phyloP scores from a whole-genome alignment of 2,888 invertebrate genomes.

The Acrocyrtus sp. region DNA sequence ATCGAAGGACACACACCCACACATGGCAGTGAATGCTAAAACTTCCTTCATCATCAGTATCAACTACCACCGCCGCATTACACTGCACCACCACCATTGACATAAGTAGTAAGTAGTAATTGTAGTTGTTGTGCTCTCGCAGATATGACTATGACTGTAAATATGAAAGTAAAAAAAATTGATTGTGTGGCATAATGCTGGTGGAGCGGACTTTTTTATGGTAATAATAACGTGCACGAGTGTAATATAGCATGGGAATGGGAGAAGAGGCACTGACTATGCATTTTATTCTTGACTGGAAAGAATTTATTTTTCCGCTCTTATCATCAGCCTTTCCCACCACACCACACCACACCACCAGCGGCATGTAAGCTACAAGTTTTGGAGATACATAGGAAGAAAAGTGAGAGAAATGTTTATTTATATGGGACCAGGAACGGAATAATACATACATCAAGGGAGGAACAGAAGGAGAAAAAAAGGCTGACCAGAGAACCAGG shows the following conservation, averaged over 20 bases:
- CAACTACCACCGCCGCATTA: too few species aligned
- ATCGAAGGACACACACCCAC: slow-evolving; percentile 15
- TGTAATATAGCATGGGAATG: not conserved
- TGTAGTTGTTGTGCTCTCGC: not conserved
- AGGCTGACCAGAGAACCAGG: slow-evolving; percentile 18
- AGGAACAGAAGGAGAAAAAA: not conserved
- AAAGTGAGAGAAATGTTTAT: slow-evolving; percentile 23
- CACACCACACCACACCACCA: too few species aligned
- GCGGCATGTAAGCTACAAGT: not conserved
- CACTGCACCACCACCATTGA: not conserved
- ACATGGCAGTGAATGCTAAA: slow-evolving; percentile 42
- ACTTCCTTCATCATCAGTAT: slow-evolving; percentile 32
- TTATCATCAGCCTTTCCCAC: slow-evolving; percentile 21
- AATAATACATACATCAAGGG: slow-evolving; percentile 3
- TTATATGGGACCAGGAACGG: slow-evolving; percentile 9
- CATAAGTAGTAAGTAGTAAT: not conserved
- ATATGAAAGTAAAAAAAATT: slow-evolving; percentile 13
- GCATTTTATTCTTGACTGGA: slow-evolving; percentile 26
- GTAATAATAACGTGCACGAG: slow-evolving; percentile 14
- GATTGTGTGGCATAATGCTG: not conserved
- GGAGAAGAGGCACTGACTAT: slow-evolving; percentile 6
- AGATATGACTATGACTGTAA: not conserved
- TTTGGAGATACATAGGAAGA: not conserved
- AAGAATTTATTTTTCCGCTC: slow-evolving; percentile 5
- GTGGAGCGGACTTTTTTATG: slow-evolving; percentile 15